Conservation (phyloP, 2,888 invertebrate genomes). For the Parthenolecanium corni region DNA sequence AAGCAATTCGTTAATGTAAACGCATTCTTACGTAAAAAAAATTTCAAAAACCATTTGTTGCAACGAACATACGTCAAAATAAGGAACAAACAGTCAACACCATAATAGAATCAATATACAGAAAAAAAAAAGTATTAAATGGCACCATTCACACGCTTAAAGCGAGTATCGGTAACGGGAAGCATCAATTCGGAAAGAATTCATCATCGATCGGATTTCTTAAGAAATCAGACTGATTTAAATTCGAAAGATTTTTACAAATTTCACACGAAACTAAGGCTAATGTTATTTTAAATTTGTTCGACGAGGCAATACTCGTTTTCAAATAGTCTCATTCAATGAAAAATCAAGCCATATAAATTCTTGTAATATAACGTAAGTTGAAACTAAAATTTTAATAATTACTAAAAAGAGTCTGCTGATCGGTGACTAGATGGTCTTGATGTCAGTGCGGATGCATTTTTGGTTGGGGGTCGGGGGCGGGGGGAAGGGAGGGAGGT, state of each 20-base stretch:
- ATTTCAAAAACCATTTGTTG: too few species aligned
- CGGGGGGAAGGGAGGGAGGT: too few species aligned
- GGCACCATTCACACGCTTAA: conserved; percentile 8
- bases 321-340: conserved; percentile 1
- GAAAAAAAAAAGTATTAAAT: not conserved
- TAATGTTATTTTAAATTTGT: not conserved
- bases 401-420: not conserved
- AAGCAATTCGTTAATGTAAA: too few species aligned
- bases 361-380: not conserved
- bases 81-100: too few species aligned
- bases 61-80: too few species aligned
- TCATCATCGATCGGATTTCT: not conserved
- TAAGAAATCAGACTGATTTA: too few species aligned
- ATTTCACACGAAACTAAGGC: conserved; percentile 9
- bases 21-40: too few species aligned
- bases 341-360: not conserved
- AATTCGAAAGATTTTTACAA: too few species aligned
- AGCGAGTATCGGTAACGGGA: conserved; percentile 20
- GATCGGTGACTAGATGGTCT: conserved; percentile 14
- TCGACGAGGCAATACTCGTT: conserved; percentile 2
- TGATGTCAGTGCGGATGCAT: not conserved
- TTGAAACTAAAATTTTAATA: not conserved
- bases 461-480: not conserved
- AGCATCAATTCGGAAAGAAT: not conserved
- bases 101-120: not conserved